These are phyloP conservation scores for Chitala chitala DNA, from an alignment of 2,113 vertebrate species.

Conservation along the genomic window DNA sequence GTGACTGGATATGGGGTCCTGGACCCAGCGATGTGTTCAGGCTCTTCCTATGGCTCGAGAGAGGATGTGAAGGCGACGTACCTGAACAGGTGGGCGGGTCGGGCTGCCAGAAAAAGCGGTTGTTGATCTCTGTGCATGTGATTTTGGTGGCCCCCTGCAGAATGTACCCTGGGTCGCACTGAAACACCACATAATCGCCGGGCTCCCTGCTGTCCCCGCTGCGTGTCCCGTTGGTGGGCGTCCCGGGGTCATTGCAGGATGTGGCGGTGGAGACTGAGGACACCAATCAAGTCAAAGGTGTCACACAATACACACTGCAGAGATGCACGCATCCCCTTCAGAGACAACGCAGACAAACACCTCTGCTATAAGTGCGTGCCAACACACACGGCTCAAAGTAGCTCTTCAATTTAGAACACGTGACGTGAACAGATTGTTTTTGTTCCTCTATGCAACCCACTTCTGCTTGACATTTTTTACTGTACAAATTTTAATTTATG, in stretches of 20 bases:
- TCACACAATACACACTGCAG: no score
- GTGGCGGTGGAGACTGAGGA: slow-evolving; percentile 87
- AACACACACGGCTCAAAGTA: neutral
- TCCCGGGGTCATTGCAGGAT: slow-evolving; percentile 92
- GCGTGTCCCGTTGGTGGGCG: slow-evolving; percentile 89
- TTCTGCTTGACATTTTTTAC: no score
- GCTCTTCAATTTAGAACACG: slow-evolving; percentile 21
- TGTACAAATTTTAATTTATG: no score
- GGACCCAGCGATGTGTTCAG: no score
- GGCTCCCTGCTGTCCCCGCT: slow-evolving; percentile 85
- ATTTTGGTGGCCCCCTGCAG: slow-evolving; percentile 85
- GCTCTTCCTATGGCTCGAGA: no score
- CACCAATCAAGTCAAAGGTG: neutral
- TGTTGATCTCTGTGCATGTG: slow-evolving; percentile 87
- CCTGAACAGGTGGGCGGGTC: slow-evolving; percentile 88
- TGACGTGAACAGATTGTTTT: slow-evolving; percentile 2
- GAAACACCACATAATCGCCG: slow-evolving; percentile 83
- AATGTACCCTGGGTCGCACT: slow-evolving; percentile 86
- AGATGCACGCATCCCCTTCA: neutral
- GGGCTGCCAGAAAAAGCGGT: slow-evolving; percentile 95
- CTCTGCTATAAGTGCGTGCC: neutral
- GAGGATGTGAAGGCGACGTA: slow-evolving; percentile 34
- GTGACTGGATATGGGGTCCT: no score
- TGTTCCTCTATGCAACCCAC: no score
- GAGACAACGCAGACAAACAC: neutral